These are phyloP conservation scores for Pelusios castaneus DNA, from an alignment of 2,113 vertebrate genomes.

Conservation along the genomic window DNA sequence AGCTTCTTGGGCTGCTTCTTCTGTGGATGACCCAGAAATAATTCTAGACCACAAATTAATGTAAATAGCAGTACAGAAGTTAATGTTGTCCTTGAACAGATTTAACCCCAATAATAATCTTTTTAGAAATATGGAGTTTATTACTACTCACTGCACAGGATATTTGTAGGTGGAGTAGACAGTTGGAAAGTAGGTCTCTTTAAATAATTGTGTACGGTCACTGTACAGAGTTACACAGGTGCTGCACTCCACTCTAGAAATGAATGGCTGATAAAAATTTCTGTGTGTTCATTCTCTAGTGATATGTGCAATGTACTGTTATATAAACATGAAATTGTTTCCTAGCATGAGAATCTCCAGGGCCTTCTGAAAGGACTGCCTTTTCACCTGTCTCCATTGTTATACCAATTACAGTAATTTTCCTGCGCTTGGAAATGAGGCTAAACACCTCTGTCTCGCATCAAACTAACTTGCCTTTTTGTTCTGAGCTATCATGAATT, in stretches of 20 bases:
- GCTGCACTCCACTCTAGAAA: neutral
- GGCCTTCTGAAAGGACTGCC: neutral
- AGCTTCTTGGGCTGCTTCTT: conserved; percentile 27
- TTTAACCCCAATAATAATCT: neutral
- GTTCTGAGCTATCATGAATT: neutral
- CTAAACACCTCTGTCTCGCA: neutral
- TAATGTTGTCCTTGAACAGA: neutral
- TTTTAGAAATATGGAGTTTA: neutral
- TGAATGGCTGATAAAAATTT: neutral
- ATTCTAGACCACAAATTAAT: conserved; percentile 37
- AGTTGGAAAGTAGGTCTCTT: neutral
- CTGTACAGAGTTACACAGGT: neutral
- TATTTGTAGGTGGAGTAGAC: neutral
- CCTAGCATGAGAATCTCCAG: neutral
- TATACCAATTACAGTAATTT: neutral
- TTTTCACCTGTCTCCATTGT: neutral
- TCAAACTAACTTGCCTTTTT: neutral
- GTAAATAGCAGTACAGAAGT: conserved; percentile 28
- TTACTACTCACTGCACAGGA: neutral
- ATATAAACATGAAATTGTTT: neutral
- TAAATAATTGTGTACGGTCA: neutral
- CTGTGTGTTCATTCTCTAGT: neutral
- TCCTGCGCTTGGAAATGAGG: neutral
- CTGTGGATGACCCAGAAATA: conserved; percentile 9
- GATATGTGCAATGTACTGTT: neutral